Percentiles rank a stretch among this genome's conserved stretches.
These are phyloP conservation scores for Pangasianodon gigas DNA, from an alignment of 2,113 vertebrate species.

Conservation along the genomic window DNA sequence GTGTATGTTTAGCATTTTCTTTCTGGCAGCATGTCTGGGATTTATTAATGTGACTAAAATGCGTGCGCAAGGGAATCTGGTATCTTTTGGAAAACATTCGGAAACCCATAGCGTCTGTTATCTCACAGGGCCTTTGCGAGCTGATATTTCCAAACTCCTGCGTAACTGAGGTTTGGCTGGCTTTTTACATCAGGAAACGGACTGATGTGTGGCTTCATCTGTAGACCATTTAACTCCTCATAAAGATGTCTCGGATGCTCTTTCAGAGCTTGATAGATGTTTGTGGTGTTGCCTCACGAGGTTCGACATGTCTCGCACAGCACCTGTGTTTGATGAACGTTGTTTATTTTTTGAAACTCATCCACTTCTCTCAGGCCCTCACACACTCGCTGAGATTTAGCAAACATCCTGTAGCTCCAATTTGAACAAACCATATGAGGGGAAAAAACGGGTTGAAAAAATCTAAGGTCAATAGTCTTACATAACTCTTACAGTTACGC, in stretches of 20 bases:
- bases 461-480: neutral
- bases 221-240: neutral
- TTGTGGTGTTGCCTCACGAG: neutral
- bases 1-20: neutral
- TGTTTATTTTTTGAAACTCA: neutral
- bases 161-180: too few relatives aligned
- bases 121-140: neutral
- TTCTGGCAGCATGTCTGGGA: neutral
- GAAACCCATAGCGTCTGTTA: neutral
- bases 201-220: neutral
- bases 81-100: neutral
- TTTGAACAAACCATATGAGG: neutral
- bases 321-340: neutral
- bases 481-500: neutral
- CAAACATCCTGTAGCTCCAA: neutral
- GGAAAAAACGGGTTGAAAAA: neutral
- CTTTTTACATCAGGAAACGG: neutral
- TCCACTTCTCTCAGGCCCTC: neutral
- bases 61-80: neutral
- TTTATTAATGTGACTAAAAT: neutral
- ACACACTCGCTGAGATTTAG: neutral
- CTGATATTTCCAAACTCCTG: neutral
- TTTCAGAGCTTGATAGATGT: neutral
- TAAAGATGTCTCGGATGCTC: neutral
- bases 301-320: neutral